A percentile compares a stretch with the other conserved stretches of the same genome.
Conservation (phyloP, 2,113 vertebrate species). For the Pomatostomus ruficeps region DNA sequence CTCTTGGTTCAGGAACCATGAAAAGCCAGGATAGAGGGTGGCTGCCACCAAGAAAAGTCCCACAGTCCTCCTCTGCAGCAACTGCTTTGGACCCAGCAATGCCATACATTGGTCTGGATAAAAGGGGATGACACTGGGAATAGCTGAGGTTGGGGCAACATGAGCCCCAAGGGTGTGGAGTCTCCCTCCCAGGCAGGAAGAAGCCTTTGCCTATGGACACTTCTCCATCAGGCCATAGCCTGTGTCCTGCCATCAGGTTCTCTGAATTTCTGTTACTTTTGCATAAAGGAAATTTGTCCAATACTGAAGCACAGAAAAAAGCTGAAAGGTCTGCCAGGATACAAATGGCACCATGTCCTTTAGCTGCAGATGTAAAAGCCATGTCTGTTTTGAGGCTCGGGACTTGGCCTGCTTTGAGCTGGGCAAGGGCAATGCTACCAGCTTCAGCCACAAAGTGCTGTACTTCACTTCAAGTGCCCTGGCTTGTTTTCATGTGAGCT, state of each 20-base stretch:
- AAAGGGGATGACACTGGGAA: neutral
- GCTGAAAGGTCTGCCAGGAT: neutral
- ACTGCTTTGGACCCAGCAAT: neutral
- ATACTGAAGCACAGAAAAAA: neutral
- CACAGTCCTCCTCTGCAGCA: neutral
- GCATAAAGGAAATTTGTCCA: neutral
- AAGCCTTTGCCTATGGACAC: neutral
- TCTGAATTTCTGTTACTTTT: neutral
- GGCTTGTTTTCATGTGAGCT: neutral
- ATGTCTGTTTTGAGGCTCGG: neutral
- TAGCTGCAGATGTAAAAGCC: neutral
- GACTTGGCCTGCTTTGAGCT: neutral
- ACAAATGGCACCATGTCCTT: neutral
- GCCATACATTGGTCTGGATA: fast-evolving
- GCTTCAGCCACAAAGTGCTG: neutral
- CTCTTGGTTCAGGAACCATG: neutral
- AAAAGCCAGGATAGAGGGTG: neutral
- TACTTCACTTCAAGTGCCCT: neutral
- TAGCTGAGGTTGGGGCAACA: neutral
- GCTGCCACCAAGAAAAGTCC: neutral
- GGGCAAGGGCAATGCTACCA: neutral
- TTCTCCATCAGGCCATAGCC: neutral
- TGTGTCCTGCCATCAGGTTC: neutral
- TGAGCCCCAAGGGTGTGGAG: neutral
- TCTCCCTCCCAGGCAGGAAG: neutral